Base-by-base conservation (phyloP, 2,888 invertebrate genomes). In the Cheilosia vernalis region DNA sequence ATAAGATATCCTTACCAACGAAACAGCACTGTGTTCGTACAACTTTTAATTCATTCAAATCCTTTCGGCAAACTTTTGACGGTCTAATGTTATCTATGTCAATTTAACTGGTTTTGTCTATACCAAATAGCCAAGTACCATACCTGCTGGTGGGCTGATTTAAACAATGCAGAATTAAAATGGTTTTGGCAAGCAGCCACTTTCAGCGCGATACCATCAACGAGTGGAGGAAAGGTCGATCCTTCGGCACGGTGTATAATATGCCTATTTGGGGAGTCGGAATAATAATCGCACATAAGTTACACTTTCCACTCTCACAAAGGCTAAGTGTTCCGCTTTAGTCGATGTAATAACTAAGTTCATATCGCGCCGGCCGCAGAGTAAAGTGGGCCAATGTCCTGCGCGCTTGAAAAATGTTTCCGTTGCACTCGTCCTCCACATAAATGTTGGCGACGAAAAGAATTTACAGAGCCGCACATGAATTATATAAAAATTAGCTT, bases 131-230 rank as follows among this genome's bases (percentile, higher is more conserved):
- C 78, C 73, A 73, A 72, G 44, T 37, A 49, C 77, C 24, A 4
- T 51, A 73, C 49, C 51, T 51, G 33, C 60, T 10, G 47, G 24
- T n/a, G 55, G 19, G 30, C 27, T 73, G 61, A 73, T 69, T 78
- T 83, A 83, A 78, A 79, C 79, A 79, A 84, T 74, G 64, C 64
- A 69, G 83, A 55, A 64, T 74, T 79, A 60, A 74, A 84, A 79
- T 74, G 83, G 78, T 74, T 64, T 74, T 84, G 79, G 83, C 83
- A 79, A 44, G 19, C 51, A 64, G 83, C 83, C 73, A 78, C 40
- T 58, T 53, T 6, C 66, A 27, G 47, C 19, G 74, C 27, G 74
- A 79, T 69, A 74, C 15, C 44, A 55, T 74, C 73, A 69, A 4
- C 9, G 37, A 58, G 15, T 61, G 69, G 69, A 67, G 69, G 63